These are phyloP conservation scores for Ondatra zibethicus DNA, from an alignment of 2,113 vertebrate genomes.

Conservation along the genomic window DNA sequence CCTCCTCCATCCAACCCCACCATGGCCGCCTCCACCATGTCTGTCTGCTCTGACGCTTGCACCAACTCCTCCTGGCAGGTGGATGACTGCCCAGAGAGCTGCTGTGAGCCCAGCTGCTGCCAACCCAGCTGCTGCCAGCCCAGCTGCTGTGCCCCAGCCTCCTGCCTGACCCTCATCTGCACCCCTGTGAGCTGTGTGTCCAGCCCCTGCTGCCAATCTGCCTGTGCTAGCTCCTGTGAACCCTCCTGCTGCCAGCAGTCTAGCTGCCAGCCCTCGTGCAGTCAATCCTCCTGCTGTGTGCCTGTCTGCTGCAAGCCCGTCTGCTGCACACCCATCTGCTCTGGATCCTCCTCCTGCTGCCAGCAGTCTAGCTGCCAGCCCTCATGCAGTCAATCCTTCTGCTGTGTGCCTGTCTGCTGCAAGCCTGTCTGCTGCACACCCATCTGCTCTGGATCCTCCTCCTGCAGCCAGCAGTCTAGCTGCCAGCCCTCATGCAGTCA, in stretches of 20 bases:
- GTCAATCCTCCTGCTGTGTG: no score
- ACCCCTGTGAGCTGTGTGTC: not conserved
- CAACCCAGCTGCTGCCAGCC: not conserved
- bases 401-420: not conserved
- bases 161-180: not conserved
- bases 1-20: not conserved
- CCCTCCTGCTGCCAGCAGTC: no score
- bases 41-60: not conserved
- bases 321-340: not conserved
- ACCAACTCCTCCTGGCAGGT: constrained; percentile 9
- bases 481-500: no score
- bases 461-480: no score
- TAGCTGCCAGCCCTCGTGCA: no score
- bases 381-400: not conserved
- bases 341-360: not conserved
- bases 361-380: not conserved
- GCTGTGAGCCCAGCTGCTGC: not conserved
- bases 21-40: not conserved
- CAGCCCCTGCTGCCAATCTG: not conserved
- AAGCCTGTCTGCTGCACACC: not conserved
- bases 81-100: not conserved
- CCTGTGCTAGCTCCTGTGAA: no score
- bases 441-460: no score
- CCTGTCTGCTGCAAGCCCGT: no score
- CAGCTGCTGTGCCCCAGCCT: not conserved